Conservation (phyloP, 2,888 invertebrate genomes). For the Chrysotoxum bicinctum region DNA sequence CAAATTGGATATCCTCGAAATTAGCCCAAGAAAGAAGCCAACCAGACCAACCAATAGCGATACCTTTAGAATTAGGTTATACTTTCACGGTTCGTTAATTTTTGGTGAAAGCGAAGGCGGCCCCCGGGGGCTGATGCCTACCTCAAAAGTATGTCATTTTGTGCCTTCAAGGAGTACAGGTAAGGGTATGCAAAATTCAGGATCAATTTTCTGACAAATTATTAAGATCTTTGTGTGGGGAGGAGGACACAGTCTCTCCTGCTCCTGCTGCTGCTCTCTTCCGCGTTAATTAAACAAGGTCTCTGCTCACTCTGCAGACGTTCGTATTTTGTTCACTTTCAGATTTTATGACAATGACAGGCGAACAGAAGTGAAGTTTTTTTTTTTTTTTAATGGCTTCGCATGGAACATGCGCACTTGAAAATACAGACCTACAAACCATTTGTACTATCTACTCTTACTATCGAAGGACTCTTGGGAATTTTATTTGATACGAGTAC, state of each 20-base stretch:
- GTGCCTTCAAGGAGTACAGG: background rate
- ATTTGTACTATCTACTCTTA: constrained; percentile 58
- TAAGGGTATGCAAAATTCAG: constrained; percentile 23
- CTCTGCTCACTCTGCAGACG: background rate
- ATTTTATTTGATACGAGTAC: background rate
- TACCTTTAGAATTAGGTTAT: constrained; percentile 54
- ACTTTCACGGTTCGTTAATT: constrained; percentile 66
- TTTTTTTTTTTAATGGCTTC: constrained; percentile 55
- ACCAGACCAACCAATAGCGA: constrained; percentile 5
- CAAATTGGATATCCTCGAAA: constrained; percentile 46
- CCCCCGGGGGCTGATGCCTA: background rate
- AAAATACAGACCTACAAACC: background rate
- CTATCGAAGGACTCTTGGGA: constrained; percentile 37
- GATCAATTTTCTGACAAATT: constrained; percentile 37
- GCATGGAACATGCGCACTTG: constrained; percentile 49
- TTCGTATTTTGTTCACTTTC: background rate
- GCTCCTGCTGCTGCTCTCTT: too few species aligned
- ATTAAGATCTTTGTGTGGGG: constrained; percentile 6
- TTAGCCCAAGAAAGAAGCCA: constrained; percentile 11
- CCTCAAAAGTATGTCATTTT: constrained; percentile 13
- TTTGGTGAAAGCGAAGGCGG: background rate
- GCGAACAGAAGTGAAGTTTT: constrained; percentile 19
- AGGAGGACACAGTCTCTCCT: background rate
- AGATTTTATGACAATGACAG: constrained; percentile 16
- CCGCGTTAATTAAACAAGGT: background rate